These are phyloP conservation scores for Lepidurus packardi DNA, from an alignment of 1,140 invertebrate species.

Conservation along the genomic window DNA sequence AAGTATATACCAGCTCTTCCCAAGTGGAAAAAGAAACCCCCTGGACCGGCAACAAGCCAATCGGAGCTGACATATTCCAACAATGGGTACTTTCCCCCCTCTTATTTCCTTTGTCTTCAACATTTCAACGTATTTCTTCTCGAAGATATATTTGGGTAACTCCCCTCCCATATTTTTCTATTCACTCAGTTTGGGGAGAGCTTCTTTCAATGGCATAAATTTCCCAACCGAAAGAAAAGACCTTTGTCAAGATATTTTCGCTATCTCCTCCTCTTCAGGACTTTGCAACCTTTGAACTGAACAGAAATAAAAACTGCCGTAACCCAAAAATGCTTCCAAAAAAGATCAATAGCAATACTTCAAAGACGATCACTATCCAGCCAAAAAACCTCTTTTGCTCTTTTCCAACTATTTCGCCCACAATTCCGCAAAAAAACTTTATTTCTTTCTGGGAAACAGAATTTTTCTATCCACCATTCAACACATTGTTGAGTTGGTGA, in stretches of 20 bases:
- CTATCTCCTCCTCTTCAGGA: no score
- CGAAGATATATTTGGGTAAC: background rate
- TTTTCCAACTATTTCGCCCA: no score
- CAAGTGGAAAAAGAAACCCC: background rate
- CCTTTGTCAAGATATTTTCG: no score
- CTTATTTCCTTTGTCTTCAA: background rate
- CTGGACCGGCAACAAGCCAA: background rate
- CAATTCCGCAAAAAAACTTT: no score
- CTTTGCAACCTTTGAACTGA: background rate
- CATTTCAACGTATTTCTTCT: background rate
- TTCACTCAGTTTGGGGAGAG: background rate
- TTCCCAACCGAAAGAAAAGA: constrained; percentile 6
- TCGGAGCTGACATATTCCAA: background rate
- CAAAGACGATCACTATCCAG: no score
- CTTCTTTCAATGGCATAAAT: background rate
- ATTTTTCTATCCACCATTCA: no score
- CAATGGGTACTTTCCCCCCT: background rate
- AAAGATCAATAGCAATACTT: no score
- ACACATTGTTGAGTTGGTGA: no score
- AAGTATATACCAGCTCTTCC: background rate
- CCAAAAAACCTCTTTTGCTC: no score
- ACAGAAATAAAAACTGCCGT: background rate
- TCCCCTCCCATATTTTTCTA: background rate
- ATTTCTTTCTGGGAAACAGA: no score
- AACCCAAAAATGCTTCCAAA: no score